Percentiles rank a stretch among this genome's conserved stretches.
Evolutionary conservation across 2,797 vertebrate genomes (phyloP).

Genomic region (Sebastiscus albofasciatus): DNA sequence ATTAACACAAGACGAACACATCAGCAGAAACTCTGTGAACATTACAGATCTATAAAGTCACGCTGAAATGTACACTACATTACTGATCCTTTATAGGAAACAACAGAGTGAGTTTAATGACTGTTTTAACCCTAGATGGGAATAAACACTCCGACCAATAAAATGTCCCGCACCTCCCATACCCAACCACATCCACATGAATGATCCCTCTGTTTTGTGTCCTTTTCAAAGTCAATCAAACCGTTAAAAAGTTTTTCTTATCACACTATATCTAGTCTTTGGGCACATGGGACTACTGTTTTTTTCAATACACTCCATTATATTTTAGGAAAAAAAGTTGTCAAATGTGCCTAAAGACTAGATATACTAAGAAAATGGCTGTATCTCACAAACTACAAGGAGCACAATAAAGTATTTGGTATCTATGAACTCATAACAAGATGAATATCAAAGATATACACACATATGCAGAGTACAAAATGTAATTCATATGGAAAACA

Average conservation of each 20-base stretch:
- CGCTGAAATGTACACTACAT: background rate
- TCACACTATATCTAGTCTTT: too few relatives aligned
- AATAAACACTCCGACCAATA: background rate
- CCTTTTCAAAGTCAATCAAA: background rate
- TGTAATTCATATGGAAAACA: too few relatives aligned
- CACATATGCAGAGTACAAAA: too few relatives aligned
- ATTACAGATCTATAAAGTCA: background rate
- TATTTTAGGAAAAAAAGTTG: too few relatives aligned
- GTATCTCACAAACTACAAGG: too few relatives aligned
- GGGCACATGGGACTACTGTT: too few relatives aligned
- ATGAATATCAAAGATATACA: too few relatives aligned
- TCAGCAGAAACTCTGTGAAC: background rate
- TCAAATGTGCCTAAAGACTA: too few relatives aligned
- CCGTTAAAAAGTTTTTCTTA: background rate
- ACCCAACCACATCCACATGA: background rate
- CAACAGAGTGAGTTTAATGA: background rate
- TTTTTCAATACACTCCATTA: too few relatives aligned
- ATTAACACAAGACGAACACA: background rate
- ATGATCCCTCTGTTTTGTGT: too few relatives aligned
- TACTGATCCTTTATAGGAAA: background rate
- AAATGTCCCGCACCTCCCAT: background rate
- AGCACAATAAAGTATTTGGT: too few relatives aligned
- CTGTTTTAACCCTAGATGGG: background rate
- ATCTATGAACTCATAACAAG: too few relatives aligned
- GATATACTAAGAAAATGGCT: accelerated